Evolutionary conservation across 2,797 vertebrate species (phyloP), one percentile per base, ranked within the genome.

Genomic region (Trachops cirrhosus): DNA sequence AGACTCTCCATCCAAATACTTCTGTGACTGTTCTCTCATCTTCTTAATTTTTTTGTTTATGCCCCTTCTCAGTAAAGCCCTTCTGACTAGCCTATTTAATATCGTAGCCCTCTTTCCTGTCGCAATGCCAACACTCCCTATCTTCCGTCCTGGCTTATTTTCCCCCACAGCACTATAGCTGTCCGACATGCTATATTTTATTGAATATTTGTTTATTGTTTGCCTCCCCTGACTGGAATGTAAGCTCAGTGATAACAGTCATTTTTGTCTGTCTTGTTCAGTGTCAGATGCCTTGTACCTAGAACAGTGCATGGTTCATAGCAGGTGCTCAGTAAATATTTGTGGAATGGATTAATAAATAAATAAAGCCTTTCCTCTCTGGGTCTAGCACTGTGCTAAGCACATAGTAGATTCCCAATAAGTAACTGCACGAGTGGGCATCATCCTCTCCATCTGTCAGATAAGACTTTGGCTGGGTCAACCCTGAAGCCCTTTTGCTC

Each of bases 381-480:
- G 41, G 62, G 41, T 74, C 39, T 86, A 34, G 87, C 59, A 59
- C n/a, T 79, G 39, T 92, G 59, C 54, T 77, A 52, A 79, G 59
- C 29, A 67, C 52, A 34, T 8, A 86, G 83, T 68, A 87, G 59
- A 50, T 64, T 89, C 57, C 79, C 73, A 79, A 19, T 88, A 79
- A 96, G 82, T 75, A 77, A 84, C 18, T 86, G 34, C 6, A 29
- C 7, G 24, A 86, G 46, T 77, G 57, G 39, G 54, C 83, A 86
- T 91, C 64, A 52, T 29, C 73, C 34, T 93, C 34, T 95, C 70
- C 85, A 37, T 50, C 37, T 83, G 82, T 48, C 79, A 80, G 54
- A 91, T 94, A 57, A 94, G 88, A 67, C 92, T 75, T 54, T 91
- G 92, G 85, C 94, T 93, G 80, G 54, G 88, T 92, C 94, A 92